A percentile compares a stretch with the other conserved stretches of the same genome.
Evolutionary conservation across 2,888 invertebrate genomes (phyloP).

Genomic region (Acleris sparsana): DNA sequence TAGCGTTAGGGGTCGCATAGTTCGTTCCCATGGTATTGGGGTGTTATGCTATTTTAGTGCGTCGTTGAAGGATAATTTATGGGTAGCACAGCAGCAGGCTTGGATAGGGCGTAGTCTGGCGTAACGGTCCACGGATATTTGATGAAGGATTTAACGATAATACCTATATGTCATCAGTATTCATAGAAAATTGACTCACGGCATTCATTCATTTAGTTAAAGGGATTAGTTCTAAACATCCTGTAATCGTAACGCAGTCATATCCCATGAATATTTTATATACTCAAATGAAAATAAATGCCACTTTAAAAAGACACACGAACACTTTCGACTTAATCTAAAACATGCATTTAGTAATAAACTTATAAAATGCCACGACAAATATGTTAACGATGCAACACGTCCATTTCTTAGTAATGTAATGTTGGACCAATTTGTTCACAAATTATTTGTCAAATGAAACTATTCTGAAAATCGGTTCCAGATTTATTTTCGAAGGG

Average conservation of each 20-base stretch:
- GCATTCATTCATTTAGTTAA: too few relatives aligned
- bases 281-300: too few relatives aligned
- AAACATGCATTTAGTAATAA: constrained; percentile 7
- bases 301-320: background rate
- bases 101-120: constrained; percentile 67
- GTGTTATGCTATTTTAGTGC: constrained; percentile 82
- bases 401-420: constrained; percentile 64
- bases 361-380: constrained; percentile 44
- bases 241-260: too few relatives aligned
- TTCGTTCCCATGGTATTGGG: constrained; percentile 77
- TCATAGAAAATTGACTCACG: background rate
- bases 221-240: too few relatives aligned
- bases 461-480: constrained; percentile 76
- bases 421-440: constrained; percentile 72
- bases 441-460: constrained; percentile 76
- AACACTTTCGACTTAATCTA: background rate
- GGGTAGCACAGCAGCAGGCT: constrained; percentile 55
- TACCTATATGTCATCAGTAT: background rate
- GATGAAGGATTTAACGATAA: constrained; percentile 21
- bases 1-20: constrained; percentile 61
- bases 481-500: constrained; percentile 77
- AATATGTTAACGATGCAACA: constrained; percentile 59
- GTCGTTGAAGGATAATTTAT: constrained; percentile 78
- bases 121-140: constrained; percentile 58
- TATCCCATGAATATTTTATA: too few relatives aligned